Percentiles rank a stretch among this genome's conserved stretches.
Conservation (phyloP, 2,113 vertebrate species). For the Coregonus clupeaformis region DNA sequence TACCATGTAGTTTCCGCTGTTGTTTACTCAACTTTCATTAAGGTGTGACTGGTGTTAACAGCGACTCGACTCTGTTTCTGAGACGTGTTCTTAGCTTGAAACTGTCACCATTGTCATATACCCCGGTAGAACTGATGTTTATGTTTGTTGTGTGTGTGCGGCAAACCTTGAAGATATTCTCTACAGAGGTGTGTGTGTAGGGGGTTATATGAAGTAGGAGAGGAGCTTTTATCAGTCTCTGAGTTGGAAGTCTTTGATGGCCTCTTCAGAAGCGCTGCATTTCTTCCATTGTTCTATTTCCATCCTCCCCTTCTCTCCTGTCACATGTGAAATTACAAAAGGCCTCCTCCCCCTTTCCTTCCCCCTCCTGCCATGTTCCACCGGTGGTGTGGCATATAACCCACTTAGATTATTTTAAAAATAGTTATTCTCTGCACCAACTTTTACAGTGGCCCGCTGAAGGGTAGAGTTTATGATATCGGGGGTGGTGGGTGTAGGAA, state of each 20-base stretch:
- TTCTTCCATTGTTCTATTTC: slow-evolving; percentile 78
- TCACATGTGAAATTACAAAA: slow-evolving; percentile 78
- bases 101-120: slow-evolving; percentile 68
- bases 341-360: slow-evolving; percentile 43
- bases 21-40: slow-evolving; percentile 66
- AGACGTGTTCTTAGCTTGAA: slow-evolving; percentile 65
- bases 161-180: slow-evolving; percentile 64
- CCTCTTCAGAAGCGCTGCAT: slow-evolving; percentile 72
- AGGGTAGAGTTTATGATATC: not conserved
- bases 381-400: slow-evolving; percentile 64
- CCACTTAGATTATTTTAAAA: slow-evolving; percentile 69
- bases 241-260: slow-evolving; percentile 76
- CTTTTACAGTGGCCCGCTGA: slow-evolving; percentile 57
- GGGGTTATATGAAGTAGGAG: slow-evolving; percentile 65
- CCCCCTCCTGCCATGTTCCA: slow-evolving; percentile 44
- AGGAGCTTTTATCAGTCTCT: slow-evolving; percentile 75
- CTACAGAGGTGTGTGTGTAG: slow-evolving; percentile 59
- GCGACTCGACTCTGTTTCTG: slow-evolving; percentile 57
- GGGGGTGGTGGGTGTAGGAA: not conserved
- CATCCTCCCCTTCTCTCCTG: slow-evolving; percentile 71
- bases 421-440: slow-evolving; percentile 54
- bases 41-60: slow-evolving; percentile 61
- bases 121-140: not conserved
- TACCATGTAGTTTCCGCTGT: too few relatives aligned
- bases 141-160: slow-evolving; percentile 13